A percentile compares a stretch with the other conserved stretches of the same genome.
These are phyloP conservation scores for Centruroides sculpturatus DNA, from an alignment of 1,140 invertebrate genomes.

Conservation along the genomic window DNA sequence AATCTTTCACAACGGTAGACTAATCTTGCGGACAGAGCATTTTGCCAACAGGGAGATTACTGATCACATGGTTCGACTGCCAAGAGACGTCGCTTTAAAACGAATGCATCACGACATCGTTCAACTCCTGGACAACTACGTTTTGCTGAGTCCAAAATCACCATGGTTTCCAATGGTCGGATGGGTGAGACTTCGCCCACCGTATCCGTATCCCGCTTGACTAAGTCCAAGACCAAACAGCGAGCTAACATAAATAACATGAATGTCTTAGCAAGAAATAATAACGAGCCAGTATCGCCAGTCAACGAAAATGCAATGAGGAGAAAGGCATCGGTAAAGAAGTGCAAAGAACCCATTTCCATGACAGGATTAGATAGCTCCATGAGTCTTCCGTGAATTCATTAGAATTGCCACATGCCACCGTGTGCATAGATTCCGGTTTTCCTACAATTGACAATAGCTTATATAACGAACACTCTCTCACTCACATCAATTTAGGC, in stretches of 20 bases:
- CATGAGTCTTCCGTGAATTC: constrained; percentile 1
- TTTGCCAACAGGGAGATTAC: constrained; percentile 91
- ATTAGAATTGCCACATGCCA: constrained; percentile 1
- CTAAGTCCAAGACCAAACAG: constrained; percentile 5
- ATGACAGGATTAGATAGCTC: constrained; percentile 4
- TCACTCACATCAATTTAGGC: too few species aligned
- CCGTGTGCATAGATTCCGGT: constrained; percentile 1
- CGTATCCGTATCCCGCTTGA: not conserved
- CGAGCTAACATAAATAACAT: not conserved
- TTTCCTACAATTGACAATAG: not conserved
- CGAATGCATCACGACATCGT: constrained; percentile 87
- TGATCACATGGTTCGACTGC: constrained; percentile 92
- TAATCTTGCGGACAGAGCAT: constrained; percentile 46
- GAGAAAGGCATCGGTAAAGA: constrained; percentile 6
- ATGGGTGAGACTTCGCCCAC: constrained; percentile 1
- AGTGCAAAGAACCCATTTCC: not conserved
- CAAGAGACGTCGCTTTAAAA: constrained; percentile 80
- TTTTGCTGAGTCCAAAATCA: constrained; percentile 55
- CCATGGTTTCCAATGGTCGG: constrained; percentile 3
- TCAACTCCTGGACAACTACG: constrained; percentile 73
- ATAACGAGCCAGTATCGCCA: not conserved
- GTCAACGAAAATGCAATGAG: not conserved
- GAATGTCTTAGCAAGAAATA: not conserved
- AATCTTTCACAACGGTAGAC: too few species aligned
- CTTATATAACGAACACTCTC: too few species aligned